These are phyloP conservation scores for Drosophila borealis DNA, from an alignment of 2,888 invertebrate genomes.

Conservation along the genomic window DNA sequence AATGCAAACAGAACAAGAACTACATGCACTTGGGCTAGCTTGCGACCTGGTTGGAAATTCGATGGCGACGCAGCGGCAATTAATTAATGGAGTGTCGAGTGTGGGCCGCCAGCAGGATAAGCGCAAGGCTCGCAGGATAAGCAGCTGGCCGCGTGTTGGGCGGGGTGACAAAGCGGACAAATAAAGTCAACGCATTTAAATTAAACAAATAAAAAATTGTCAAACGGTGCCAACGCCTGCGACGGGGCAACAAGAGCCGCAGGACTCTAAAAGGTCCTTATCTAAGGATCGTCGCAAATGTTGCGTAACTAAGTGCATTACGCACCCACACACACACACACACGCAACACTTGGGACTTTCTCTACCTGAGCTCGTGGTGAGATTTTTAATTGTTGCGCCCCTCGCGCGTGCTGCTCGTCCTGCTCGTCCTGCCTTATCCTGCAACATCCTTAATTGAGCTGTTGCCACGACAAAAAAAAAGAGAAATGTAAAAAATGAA, in stretches of 20 bases:
- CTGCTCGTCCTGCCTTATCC: constrained; percentile 13
- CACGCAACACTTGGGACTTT: constrained; percentile 8
- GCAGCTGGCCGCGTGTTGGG: constrained; percentile 49
- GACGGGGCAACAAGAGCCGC: constrained; percentile 8
- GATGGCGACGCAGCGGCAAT: constrained; percentile 41
- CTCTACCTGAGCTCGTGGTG: constrained; percentile 41
- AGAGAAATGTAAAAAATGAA: constrained; percentile 12
- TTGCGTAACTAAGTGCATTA: constrained; percentile 76
- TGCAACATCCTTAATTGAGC: constrained; percentile 62
- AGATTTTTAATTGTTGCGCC: constrained; percentile 73
- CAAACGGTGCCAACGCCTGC: constrained; percentile 61
- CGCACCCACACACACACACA: constrained; percentile 23
- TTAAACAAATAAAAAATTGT: constrained; percentile 67
- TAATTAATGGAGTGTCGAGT: constrained; percentile 73
- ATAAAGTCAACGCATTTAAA: constrained; percentile 62
- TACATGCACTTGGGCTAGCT: neutral
- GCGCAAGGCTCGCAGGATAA: constrained; percentile 34
- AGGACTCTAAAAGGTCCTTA: constrained; percentile 42
- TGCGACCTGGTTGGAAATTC: constrained; percentile 17
- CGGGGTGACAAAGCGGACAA: constrained; percentile 34
- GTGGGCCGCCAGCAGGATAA: constrained; percentile 34
- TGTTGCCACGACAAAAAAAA: constrained; percentile 52
- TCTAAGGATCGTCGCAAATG: constrained; percentile 66
- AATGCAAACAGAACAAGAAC: constrained; percentile 22
- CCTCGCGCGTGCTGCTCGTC: constrained; percentile 3